Conservation (phyloP, 1,140 invertebrate species). For the Lerema accius region DNA sequence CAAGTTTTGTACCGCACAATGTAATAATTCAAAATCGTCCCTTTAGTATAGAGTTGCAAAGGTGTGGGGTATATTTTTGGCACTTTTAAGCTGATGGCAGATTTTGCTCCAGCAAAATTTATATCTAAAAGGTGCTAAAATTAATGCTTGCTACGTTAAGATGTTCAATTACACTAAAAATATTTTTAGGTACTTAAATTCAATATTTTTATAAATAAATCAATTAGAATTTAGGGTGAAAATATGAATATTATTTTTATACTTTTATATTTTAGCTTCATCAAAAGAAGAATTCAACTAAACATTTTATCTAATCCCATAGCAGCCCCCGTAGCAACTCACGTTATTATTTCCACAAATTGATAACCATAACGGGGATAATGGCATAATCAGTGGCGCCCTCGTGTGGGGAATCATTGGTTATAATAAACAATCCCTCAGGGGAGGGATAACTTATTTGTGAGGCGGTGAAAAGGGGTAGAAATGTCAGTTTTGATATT, state of each 20-base stretch:
- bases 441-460: constrained; percentile 12
- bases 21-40: background rate
- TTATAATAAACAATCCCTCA: constrained; percentile 29
- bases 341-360: constrained; percentile 29
- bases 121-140: too few relatives aligned
- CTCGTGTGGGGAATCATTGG: constrained; percentile 27
- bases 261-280: too few relatives aligned
- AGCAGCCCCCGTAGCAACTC: constrained; percentile 5
- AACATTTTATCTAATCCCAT: constrained; percentile 13
- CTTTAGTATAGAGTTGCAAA: background rate
- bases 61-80: background rate
- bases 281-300: too few relatives aligned
- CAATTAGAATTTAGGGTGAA: too few relatives aligned
- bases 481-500: too few relatives aligned
- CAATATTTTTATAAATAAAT: too few relatives aligned
- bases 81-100: background rate
- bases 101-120: background rate
- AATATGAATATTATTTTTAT: too few relatives aligned
- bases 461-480: background rate
- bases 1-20: background rate
- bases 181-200: too few relatives aligned
- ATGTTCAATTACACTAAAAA: too few relatives aligned
- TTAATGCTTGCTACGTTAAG: too few relatives aligned
- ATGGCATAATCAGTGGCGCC: constrained; percentile 29
- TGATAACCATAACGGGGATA: constrained; percentile 27